Evolutionary conservation across 1,140 invertebrate genomes (phyloP).

Genomic region (Melanaphis sacchari): DNA sequence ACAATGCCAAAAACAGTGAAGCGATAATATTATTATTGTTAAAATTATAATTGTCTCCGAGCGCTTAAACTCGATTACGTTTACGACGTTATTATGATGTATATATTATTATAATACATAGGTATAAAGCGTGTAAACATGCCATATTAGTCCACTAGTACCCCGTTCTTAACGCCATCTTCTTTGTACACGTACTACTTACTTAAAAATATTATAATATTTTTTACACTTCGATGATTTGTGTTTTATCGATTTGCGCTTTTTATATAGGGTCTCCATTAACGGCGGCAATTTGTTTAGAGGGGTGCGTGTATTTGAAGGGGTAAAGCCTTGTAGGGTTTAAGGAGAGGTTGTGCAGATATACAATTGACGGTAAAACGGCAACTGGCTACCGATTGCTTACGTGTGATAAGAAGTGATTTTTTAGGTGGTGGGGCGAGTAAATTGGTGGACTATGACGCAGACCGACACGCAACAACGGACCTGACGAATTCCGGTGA

Average conservation of each 20-base stretch:
- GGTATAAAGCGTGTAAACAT: not conserved
- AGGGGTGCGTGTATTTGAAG: not conserved
- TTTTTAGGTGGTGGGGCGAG: not conserved
- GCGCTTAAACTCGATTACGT: not conserved
- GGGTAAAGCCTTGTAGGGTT: not conserved
- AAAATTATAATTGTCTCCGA: not conserved
- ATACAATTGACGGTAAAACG: conserved; percentile 17
- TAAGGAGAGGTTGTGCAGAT: not conserved
- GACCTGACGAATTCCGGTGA: conserved; percentile 31
- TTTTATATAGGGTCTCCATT: not conserved
- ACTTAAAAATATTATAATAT: not conserved
- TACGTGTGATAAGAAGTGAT: conserved; percentile 29
- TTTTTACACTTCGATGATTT: not conserved
- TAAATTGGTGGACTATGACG: not conserved
- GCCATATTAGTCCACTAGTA: not conserved
- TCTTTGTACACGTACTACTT: not conserved
- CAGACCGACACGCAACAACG: conserved; percentile 13
- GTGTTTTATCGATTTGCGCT: not conserved
- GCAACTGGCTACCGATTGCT: conserved; percentile 24
- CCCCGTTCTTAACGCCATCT: not conserved
- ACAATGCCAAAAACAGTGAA: not conserved
- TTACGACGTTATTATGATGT: not conserved
- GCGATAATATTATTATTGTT: conserved; percentile 1
- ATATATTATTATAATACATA: not conserved
- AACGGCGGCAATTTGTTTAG: not conserved